These are phyloP conservation scores for Formica selysi DNA, from an alignment of 1,140 invertebrate species.

Conservation along the genomic window DNA sequence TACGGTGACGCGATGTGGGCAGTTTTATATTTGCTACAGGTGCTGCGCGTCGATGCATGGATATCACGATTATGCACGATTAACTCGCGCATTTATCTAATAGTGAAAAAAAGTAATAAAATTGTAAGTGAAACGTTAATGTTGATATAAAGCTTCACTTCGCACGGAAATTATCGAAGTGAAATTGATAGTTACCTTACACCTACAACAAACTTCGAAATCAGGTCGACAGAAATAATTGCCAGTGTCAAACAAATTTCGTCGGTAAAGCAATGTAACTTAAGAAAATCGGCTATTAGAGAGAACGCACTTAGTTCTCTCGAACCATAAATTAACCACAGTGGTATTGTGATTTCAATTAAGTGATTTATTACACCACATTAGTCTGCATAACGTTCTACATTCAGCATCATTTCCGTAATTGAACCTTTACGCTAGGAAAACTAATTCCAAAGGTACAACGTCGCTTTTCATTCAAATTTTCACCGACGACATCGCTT, in stretches of 20 bases:
- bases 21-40: not conserved
- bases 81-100: slow-evolving; percentile 40
- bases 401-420: slow-evolving; percentile 17
- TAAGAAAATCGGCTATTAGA: slow-evolving; percentile 52
- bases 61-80: slow-evolving; percentile 35
- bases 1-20: not conserved
- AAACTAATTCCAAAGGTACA: slow-evolving; percentile 28
- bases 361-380: slow-evolving; percentile 38
- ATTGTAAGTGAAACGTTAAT: not conserved
- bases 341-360: slow-evolving; percentile 54
- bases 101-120: slow-evolving; percentile 27
- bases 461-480: slow-evolving; percentile 30
- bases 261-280: slow-evolving; percentile 27
- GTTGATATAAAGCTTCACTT: not conserved
- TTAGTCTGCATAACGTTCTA: slow-evolving; percentile 31
- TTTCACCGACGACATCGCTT: slow-evolving; percentile 30
- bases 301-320: slow-evolving; percentile 3
- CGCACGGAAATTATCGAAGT: not conserved
- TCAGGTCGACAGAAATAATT: slow-evolving; percentile 47
- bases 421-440: slow-evolving; percentile 9
- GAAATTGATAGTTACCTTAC: slow-evolving; percentile 41
- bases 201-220: slow-evolving; percentile 26
- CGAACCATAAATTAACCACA: slow-evolving; percentile 25
- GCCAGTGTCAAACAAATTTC: slow-evolving; percentile 44
- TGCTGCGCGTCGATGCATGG: slow-evolving; percentile 33